These are phyloP conservation scores for Trissonchulus sp. DNA, from an alignment of 2,888 invertebrate species.

Conservation along the genomic window DNA sequence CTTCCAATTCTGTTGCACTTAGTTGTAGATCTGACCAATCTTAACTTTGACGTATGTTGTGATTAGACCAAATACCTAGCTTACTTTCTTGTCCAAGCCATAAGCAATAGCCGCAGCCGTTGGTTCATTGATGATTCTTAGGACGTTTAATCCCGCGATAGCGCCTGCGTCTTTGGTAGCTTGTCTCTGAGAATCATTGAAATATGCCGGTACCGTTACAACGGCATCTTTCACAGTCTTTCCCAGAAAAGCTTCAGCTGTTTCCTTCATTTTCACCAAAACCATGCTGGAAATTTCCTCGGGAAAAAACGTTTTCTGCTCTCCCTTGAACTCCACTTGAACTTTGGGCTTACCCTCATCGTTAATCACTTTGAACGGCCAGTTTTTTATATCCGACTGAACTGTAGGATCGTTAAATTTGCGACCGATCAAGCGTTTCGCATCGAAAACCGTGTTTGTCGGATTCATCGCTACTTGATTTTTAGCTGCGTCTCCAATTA, in stretches of 20 bases:
- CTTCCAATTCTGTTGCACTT: too few species aligned
- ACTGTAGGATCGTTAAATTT: conserved; percentile 55
- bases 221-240: conserved; percentile 69
- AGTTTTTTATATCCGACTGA: conserved; percentile 53
- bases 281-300: conserved; percentile 51
- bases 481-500: too few species aligned
- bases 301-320: conserved; percentile 63
- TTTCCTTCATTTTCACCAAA: too few species aligned
- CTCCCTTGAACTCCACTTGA: conserved; percentile 77
- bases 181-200: conserved; percentile 78
- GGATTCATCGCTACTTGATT: conserved; percentile 62
- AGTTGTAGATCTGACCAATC: too few species aligned
- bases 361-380: too few species aligned
- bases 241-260: conserved; percentile 60
- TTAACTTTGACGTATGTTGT: too few species aligned
- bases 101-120: conserved; percentile 62
- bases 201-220: conserved; percentile 68
- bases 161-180: conserved; percentile 85
- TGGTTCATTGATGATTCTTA: conserved; percentile 72
- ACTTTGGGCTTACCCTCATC: conserved; percentile 58
- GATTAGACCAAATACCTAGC: too few species aligned
- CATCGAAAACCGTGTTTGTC: conserved; percentile 45
- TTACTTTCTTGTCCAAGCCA: conserved; percentile 59
- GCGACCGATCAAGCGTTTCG: conserved; percentile 56
- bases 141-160: conserved; percentile 75